Conservation (phyloP, 2,888 invertebrate genomes). For the Habrosyne pyritoides region DNA sequence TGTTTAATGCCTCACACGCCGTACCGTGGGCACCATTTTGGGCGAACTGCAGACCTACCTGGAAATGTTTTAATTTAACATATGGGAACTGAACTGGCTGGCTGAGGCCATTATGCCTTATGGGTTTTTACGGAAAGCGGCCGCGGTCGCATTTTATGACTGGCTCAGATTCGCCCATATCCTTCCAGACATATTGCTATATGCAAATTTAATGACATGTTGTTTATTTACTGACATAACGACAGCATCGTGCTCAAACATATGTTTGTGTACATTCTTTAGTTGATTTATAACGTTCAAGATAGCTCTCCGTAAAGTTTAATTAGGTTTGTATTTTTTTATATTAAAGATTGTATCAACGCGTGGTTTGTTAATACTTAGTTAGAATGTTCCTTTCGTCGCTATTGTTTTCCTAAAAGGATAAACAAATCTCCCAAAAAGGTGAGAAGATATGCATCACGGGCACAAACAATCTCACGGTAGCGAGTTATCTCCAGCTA, state of each 20-base stretch:
- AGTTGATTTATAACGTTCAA: conserved; percentile 18
- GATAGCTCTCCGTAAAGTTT: neutral
- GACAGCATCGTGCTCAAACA: conserved; percentile 42
- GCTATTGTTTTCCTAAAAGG: conserved; percentile 40
- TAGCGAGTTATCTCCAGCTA: conserved; percentile 47
- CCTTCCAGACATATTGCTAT: conserved; percentile 61
- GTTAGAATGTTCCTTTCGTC: conserved; percentile 28
- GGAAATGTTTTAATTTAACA: conserved; percentile 43
- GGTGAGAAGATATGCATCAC: conserved; percentile 58
- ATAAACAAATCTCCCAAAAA: conserved; percentile 52
- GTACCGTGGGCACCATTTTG: neutral
- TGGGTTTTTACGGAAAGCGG: conserved; percentile 53
- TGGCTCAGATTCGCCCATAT: conserved; percentile 48
- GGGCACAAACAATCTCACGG: conserved; percentile 58
- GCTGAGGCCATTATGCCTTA: conserved; percentile 46
- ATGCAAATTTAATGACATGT: conserved; percentile 69
- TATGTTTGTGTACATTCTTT: conserved; percentile 37
- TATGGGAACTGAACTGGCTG: neutral
- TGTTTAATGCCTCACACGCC: neutral
- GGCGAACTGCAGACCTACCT: conserved; percentile 24
- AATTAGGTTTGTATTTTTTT: conserved; percentile 17
- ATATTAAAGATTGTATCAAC: conserved; percentile 26
- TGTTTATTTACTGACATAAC: conserved; percentile 60
- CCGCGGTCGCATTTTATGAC: conserved; percentile 54
- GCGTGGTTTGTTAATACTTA: neutral